Evolutionary conservation across 2,113 vertebrate genomes (phyloP).

Genomic region (Corapipo altera): DNA sequence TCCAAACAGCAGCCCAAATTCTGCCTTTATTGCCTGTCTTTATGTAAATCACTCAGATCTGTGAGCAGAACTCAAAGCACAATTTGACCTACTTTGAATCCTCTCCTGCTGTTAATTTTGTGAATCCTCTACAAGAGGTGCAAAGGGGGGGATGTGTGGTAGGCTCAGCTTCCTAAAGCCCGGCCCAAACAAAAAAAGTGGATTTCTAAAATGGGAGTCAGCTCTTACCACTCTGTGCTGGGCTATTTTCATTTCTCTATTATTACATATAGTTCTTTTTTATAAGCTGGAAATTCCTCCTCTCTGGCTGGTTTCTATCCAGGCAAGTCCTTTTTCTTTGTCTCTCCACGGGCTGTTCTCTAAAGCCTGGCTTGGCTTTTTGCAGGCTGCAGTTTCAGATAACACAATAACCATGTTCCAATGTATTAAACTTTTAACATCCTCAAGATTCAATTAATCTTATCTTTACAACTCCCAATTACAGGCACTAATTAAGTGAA

Average conservation of each 20-base stretch:
- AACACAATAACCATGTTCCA: conserved; percentile 61
- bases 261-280: neutral
- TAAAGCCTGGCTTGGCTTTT: neutral
- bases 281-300: neutral
- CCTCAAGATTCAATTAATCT: conserved; percentile 81
- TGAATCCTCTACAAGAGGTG: neutral
- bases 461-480: conserved; percentile 83
- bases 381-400: conserved; percentile 68
- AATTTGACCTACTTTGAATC: neutral
- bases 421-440: conserved; percentile 76
- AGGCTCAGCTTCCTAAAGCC: neutral
- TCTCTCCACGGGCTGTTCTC: conserved; percentile 11
- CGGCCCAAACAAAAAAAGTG: neutral
- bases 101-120: neutral
- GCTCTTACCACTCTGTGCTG: neutral
- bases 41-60: neutral
- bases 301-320: neutral
- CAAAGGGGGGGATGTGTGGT: neutral
- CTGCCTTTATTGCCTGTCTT: neutral
- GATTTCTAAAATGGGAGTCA: neutral
- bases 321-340: neutral
- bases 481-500: conserved; percentile 81
- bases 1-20: neutral
- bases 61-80: neutral
- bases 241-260: neutral